Evolutionary conservation across 2,797 vertebrate genomes (phyloP), one percentile per base, ranked within the genome.

Genomic region (Tamandua tetradactyla): DNA sequence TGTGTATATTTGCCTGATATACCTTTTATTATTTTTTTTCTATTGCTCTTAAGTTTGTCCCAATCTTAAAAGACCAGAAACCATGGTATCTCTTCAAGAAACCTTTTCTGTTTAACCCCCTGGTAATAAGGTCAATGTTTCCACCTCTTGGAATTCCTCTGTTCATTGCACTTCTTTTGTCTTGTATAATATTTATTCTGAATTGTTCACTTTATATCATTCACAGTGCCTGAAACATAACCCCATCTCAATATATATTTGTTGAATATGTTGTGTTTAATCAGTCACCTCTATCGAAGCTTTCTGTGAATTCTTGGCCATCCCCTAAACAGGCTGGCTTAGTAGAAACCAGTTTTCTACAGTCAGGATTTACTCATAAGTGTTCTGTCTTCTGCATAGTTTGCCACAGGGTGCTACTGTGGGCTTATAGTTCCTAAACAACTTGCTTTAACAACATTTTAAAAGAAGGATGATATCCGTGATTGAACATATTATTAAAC

Each of bases 381-480:
- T 83, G 2, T 52, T 79, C 22, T 47, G 17, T 1, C 4, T 35
- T 40, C 4, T 14, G 27, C 7, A 18, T 0, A 13, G 8, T 17
- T 72, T 71, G 1, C n/a, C 17, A 15, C 37, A 5, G 40, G 49
- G 22, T 4, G 23, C 40, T 37, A 9, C 0, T 23, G 47, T 15
- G 1, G n/a, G 23, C 37, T 44, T 61, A n/a, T 47, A 57, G 55
- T 74, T 10, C 25, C 10, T 55, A 72, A 89, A 27, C 71, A 87
- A 7, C 2, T 40, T 37, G 55, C 5, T 83, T 32, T 35, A 55
- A 92, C n/a, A 91, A 13, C 1, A 94, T 32, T 88, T 55, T 64
- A 94, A 80, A 68, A 79, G 17, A 83, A 84, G 3, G 84, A 86
- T 87, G 44, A 96, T 71, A 27, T 47, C 44, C 61, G 80, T 94